Conservation (phyloP, 2,113 vertebrate genomes). For the Larimichthys polyactis region DNA sequence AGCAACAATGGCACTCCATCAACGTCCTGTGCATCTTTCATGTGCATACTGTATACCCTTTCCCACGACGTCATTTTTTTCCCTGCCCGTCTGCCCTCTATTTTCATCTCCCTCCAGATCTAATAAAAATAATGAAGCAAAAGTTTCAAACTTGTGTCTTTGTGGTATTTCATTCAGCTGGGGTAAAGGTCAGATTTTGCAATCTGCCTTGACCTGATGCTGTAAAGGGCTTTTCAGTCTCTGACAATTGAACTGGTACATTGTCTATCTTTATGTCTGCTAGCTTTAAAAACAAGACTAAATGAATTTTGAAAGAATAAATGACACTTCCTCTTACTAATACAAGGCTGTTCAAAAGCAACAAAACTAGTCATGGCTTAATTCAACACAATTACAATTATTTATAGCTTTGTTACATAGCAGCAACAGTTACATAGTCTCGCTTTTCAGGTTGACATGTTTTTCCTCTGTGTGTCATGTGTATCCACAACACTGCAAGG, state of each 20-base stretch:
- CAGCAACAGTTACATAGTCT: background rate
- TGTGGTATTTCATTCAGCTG: conserved; percentile 8
- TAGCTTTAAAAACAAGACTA: background rate
- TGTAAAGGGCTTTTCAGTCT: background rate
- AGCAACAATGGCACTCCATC: conserved; percentile 37
- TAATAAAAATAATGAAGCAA: background rate
- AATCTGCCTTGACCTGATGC: background rate
- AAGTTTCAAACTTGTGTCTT: background rate
- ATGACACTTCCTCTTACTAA: background rate
- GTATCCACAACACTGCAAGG: conserved; percentile 11
- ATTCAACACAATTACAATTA: background rate
- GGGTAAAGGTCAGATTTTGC: background rate
- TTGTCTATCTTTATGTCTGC: background rate
- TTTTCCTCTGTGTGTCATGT: background rate
- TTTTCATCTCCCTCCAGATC: conserved; percentile 1
- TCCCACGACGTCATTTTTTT: background rate
- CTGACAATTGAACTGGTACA: background rate
- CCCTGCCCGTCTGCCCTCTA: background rate
- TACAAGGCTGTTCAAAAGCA: background rate
- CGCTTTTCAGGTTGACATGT: background rate
- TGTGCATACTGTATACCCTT: conserved; percentile 26
- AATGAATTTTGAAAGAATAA: background rate
- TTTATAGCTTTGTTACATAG: too few relatives aligned
- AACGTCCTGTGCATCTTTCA: conserved; percentile 45
- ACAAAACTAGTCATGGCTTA: background rate